phyloP scores from a whole-genome alignment of 2,113 vertebrate species.

The Laterallus jamaicensis region DNA sequence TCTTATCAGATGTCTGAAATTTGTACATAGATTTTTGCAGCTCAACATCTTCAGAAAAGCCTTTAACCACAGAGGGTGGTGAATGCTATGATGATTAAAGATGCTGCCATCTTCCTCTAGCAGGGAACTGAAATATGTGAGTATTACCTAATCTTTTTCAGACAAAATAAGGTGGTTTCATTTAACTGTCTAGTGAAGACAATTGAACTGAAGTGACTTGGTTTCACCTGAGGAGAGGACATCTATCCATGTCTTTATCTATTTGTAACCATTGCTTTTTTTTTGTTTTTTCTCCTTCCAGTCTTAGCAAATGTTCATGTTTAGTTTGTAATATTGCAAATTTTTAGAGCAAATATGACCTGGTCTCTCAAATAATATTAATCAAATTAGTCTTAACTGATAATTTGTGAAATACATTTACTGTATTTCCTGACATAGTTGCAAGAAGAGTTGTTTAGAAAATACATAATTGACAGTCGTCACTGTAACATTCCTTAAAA shows the following conservation, averaged over 20 bases:
- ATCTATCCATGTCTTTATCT: background rate
- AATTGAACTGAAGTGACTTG: background rate
- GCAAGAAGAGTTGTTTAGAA: background rate
- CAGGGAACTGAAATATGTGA: background rate
- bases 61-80: background rate
- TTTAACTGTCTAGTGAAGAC: background rate
- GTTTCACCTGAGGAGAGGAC: background rate
- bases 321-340: background rate
- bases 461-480: background rate
- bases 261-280: background rate
- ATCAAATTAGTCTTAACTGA: background rate
- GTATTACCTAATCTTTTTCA: background rate
- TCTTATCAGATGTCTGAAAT: background rate
- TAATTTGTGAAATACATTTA: background rate
- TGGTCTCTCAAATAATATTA: background rate
- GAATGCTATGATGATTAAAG: background rate
- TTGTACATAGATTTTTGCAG: background rate
- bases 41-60: background rate
- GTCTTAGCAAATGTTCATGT: background rate
- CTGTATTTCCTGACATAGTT: background rate
- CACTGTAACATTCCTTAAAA: background rate
- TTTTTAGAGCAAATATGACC: background rate
- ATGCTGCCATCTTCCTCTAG: background rate
- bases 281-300: accelerated
- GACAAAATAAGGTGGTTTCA: background rate